These are phyloP conservation scores for Leucophenga varia DNA, from an alignment of 1,140 invertebrate species.

Conservation along the genomic window DNA sequence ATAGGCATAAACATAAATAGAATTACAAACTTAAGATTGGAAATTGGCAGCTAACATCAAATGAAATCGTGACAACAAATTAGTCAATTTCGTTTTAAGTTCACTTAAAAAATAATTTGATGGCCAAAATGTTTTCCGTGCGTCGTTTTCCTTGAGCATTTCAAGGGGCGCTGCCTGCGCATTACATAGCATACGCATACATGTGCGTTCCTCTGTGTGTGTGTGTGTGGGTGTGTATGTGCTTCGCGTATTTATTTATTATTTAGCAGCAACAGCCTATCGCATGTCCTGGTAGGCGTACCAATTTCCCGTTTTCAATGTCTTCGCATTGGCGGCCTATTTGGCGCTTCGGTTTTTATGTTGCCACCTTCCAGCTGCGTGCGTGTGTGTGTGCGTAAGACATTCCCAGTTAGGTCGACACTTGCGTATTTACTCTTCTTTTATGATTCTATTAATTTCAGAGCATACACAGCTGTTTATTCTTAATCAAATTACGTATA, in stretches of 20 bases:
- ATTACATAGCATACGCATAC: slow-evolving; percentile 8
- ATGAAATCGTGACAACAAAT: too few relatives aligned
- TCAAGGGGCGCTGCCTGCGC: slow-evolving; percentile 11
- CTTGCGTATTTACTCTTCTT: slow-evolving; percentile 2
- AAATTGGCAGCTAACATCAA: too few relatives aligned
- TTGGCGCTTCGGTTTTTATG: slow-evolving; percentile 19
- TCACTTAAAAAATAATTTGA: too few relatives aligned
- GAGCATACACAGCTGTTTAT: slow-evolving; percentile 20
- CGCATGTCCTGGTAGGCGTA: slow-evolving; percentile 29
- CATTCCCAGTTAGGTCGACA: too few relatives aligned
- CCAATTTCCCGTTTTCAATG: slow-evolving; percentile 29
- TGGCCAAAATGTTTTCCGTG: too few relatives aligned
- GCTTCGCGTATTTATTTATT: slow-evolving; percentile 33
- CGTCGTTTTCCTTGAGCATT: slow-evolving; percentile 14
- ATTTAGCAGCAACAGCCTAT: slow-evolving; percentile 35
- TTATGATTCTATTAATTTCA: slow-evolving; percentile 11
- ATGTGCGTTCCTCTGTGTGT: not conserved
- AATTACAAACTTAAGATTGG: too few relatives aligned
- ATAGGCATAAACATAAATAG: too few relatives aligned
- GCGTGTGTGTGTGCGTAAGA: too few relatives aligned
- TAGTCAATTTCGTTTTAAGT: too few relatives aligned
- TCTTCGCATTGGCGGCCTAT: slow-evolving; percentile 28
- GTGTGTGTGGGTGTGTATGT: slow-evolving; percentile 4
- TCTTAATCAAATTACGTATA: slow-evolving; percentile 14
- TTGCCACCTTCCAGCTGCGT: not conserved